Base-by-base conservation (phyloP, 2,113 vertebrate genomes). In the Perccottus glenii region DNA sequence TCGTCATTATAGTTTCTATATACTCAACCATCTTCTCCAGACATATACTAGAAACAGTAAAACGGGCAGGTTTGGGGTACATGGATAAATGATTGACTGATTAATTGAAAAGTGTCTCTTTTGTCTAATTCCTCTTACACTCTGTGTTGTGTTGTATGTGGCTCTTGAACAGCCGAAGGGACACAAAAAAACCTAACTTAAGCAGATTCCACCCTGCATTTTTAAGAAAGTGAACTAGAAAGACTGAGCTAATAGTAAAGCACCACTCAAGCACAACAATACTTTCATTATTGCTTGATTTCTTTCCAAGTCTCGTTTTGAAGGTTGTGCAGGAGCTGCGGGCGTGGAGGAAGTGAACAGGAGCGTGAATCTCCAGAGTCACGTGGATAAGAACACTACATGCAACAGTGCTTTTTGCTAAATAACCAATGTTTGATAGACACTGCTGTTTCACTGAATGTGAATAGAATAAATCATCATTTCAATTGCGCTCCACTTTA, bases 351-450 rank as follows among this genome's bases (percentile, higher is more conserved):
- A 67, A 83, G 65, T 73, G 82, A 85, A 78, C 64, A 50, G 60
- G 70, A 80, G 75, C 43, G 58, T 84, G 69, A 81, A 84, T 86
- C 80, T 85, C 75, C 78, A 73, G 76, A 83, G 80, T 73, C 76
- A 79, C 70, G 82, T 67, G 75, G 70, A 81, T 84, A 78, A 80
- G 76, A 87, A 79, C 73, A 75, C 73, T 87, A 70, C 67, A 80
- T 73, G 85, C 84, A 86, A 85, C 79, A 70, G 66, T 82, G 81
- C 77, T 70, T 87, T 87, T 85, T 68, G 62, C 81, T 82, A 84
- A 87, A 88, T 82, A 88, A 77, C 80, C 71, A 81, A 75, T 85
- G 85, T 84, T 87, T 89, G 87, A 88, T 85, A 80, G 87, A 86
- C 80, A 85, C 55, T 78, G 79, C 85, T 5, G 78, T 86, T 79